These are phyloP conservation scores for Leptinotarsa undecemlineata DNA, from an alignment of 1,140 invertebrate species.

Conservation along the genomic window DNA sequence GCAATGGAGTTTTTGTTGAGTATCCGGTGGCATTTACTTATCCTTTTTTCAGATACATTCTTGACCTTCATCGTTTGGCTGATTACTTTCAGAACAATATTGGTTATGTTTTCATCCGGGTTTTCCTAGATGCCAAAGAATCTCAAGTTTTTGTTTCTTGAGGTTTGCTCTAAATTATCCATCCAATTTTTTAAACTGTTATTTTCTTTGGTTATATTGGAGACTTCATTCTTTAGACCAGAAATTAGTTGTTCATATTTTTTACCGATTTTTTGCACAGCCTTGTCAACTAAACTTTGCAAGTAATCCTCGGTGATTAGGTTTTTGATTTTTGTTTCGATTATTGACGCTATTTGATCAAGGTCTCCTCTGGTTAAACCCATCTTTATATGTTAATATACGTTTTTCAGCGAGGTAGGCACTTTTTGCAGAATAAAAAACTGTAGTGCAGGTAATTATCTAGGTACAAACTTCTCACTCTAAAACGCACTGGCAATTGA, in stretches of 20 bases:
- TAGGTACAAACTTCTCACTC: too few relatives aligned
- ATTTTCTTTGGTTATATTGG: background rate
- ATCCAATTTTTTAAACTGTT: background rate
- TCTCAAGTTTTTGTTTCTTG: background rate
- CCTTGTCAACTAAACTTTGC: background rate
- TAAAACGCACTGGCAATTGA: too few relatives aligned
- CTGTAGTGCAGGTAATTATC: too few relatives aligned
- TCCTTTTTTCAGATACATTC: too few relatives aligned
- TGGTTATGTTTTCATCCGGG: background rate
- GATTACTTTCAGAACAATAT: background rate
- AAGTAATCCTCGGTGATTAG: background rate
- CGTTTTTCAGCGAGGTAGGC: too few relatives aligned
- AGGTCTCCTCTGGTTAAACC: background rate
- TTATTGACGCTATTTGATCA: background rate
- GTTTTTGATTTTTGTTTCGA: background rate
- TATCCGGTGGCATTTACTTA: too few relatives aligned
- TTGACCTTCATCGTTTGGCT: background rate
- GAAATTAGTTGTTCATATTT: background rate
- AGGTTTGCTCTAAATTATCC: background rate
- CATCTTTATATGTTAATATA: background rate
- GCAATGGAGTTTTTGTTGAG: too few relatives aligned
- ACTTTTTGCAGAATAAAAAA: too few relatives aligned
- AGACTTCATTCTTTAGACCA: background rate
- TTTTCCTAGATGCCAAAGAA: background rate
- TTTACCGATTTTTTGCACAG: background rate